phyloP scores from a whole-genome alignment of 2,113 vertebrate genomes.

The Baryphthengus martii region DNA sequence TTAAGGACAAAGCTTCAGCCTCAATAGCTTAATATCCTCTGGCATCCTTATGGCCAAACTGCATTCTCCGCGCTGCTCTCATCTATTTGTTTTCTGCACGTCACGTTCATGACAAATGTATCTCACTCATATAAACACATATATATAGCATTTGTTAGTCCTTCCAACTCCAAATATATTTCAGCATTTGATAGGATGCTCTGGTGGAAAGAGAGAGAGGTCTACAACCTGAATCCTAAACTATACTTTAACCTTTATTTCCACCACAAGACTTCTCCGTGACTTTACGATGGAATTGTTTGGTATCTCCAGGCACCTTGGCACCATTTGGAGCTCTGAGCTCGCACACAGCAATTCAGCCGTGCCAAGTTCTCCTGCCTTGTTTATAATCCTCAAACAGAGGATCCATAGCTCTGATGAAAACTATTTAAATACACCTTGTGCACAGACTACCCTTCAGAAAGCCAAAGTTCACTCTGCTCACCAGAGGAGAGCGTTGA shows the following conservation, averaged over 20 bases:
- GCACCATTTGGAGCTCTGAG: not conserved
- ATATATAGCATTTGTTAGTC: constrained; percentile 18
- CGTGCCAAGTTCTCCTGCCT: not conserved
- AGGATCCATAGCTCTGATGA: not conserved
- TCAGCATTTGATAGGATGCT: not conserved
- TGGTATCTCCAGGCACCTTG: not conserved
- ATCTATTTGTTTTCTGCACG: not conserved
- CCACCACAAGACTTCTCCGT: not conserved
- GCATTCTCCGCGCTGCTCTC: not conserved
- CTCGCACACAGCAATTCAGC: not conserved
- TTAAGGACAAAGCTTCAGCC: constrained; percentile 48
- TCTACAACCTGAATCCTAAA: not conserved
- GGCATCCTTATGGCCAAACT: constrained; percentile 2
- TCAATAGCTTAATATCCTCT: constrained; percentile 25
- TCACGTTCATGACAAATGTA: constrained; percentile 45
- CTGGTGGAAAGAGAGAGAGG: not conserved
- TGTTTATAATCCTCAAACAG: not conserved
- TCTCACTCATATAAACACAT: not conserved
- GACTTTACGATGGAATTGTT: not conserved
- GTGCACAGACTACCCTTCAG: not conserved
- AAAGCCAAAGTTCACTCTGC: not conserved
- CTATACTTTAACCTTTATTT: not conserved
- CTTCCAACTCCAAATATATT: constrained; percentile 49
- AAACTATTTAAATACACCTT: constrained; percentile 17
- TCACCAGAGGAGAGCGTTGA: not conserved